Base-by-base conservation (phyloP, 2,888 invertebrate genomes). In the Macrophya alboannulata region DNA sequence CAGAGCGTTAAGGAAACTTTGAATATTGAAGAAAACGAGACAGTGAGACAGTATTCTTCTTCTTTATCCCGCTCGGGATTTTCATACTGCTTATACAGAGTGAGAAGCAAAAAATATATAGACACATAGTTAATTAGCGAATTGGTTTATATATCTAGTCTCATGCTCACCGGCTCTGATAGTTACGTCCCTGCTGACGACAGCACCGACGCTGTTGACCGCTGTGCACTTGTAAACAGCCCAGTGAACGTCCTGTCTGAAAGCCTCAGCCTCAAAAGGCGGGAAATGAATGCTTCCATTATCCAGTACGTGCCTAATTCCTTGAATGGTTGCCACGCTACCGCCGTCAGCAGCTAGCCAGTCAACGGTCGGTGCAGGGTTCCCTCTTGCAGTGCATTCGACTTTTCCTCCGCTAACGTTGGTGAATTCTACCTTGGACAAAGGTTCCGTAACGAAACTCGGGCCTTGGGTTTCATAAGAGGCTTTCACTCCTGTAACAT, bases 171-270 rank as follows among this genome's bases (percentile, higher is more conserved):
- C 95, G 90, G 95, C 95, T 92, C 95, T 94, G 86, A 95, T 94
- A 85, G 94, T 92, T 87, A 95, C 94, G 92, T 95, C 95, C 86
- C 95, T 93, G 85, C 95, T 95, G 88, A 95, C 94, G 88, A 95
- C 94, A 51, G 94, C 94, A 55, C 95, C 95, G 83, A 95, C 95
- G 48, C 94, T 93, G 92, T 95, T 95, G 83, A 94, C 92, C 86
- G 94, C 95, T 84, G 94, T 91, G 89, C 95, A 95, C 86, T 94
- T 94, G 91, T 95, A 95, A 59, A 94, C 93, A 62, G 95, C 94
- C 94, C 95, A 95, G 89, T 95, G 95, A 48, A 95, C 95, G 90
- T 95, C 95, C 91, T 95, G 95, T 79, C 95, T 94, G 90, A 95
- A 95, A 85, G 94, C 94, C 87, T 95, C 95, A 12, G 95, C 95